Conservation (phyloP, 2,113 vertebrate species). For the Rhinopomastus cyanomelas region DNA sequence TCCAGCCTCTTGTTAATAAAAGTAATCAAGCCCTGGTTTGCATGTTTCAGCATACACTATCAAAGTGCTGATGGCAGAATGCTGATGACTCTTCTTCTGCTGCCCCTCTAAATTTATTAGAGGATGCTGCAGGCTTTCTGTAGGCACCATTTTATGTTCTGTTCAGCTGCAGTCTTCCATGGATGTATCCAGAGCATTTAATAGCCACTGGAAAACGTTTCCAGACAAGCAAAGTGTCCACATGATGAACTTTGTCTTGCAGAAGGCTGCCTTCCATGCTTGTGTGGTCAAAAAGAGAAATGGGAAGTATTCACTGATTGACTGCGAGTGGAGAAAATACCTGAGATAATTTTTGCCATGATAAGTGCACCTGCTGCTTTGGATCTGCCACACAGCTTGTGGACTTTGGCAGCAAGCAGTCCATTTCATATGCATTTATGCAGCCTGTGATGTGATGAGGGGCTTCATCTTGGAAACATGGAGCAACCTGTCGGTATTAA, state of each 20-base stretch:
- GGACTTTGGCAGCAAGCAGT: conserved; percentile 5
- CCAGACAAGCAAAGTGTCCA: neutral
- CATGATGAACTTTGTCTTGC: neutral
- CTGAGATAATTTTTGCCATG: neutral
- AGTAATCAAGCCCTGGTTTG: neutral
- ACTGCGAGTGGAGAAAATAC: neutral
- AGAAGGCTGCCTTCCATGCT: neutral
- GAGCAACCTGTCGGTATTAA: neutral
- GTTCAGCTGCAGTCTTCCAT: neutral
- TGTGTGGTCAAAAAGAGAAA: neutral
- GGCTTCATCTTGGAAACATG: neutral
- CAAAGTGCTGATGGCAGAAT: neutral
- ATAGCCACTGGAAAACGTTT: conserved; percentile 7
- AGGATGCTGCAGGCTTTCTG: neutral
- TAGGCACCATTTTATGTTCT: neutral
- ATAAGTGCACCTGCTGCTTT: neutral
- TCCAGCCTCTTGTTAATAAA: neutral
- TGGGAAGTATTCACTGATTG: conserved; percentile 5
- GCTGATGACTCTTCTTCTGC: neutral
- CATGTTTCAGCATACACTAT: neutral
- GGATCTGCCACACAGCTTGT: neutral
- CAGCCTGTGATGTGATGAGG: neutral
- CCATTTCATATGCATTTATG: neutral
- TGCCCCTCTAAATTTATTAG: neutral
- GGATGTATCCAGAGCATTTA: neutral